Percentiles rank a stretch among this genome's conserved stretches.
Evolutionary conservation across 1,140 invertebrate genomes (phyloP).

Genomic region (Nymphalis io): DNA sequence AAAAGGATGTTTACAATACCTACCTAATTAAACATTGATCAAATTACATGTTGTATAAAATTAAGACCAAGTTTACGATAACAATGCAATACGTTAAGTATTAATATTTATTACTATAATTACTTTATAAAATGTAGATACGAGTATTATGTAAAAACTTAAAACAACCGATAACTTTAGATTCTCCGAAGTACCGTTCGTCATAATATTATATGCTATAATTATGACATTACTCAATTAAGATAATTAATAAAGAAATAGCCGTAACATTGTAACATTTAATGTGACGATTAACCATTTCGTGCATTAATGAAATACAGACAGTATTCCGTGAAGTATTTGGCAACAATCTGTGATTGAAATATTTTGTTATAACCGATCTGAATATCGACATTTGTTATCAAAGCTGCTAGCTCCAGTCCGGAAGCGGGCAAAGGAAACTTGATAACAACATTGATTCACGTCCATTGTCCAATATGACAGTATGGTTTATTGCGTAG

Average conservation of each 20-base stretch:
- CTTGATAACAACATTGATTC: slow-evolving; percentile 65
- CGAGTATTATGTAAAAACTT: not conserved
- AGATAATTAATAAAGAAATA: too few relatives aligned
- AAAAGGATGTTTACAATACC: not conserved
- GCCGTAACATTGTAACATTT: not conserved
- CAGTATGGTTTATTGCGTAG: not conserved
- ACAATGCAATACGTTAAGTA: not conserved
- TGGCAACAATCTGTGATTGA: not conserved
- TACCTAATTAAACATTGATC: too few relatives aligned
- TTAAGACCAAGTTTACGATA: not conserved
- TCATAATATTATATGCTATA: too few relatives aligned
- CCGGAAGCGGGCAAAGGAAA: slow-evolving; percentile 70
- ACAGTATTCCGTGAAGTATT: too few relatives aligned
- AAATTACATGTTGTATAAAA: not conserved
- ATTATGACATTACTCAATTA: too few relatives aligned
- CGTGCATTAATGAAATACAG: too few relatives aligned
- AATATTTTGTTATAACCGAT: slow-evolving; percentile 10
- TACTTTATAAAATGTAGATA: too few relatives aligned
- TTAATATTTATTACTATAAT: too few relatives aligned
- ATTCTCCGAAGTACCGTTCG: too few relatives aligned
- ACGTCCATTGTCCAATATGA: slow-evolving; percentile 52
- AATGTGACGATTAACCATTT: not conserved
- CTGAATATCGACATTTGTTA: slow-evolving; percentile 41
- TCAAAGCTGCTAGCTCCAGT: slow-evolving; percentile 49
- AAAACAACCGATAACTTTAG: not conserved